phyloP scores from a whole-genome alignment of 2,797 vertebrate genomes.

The Hydrocynus forskahlii region DNA sequence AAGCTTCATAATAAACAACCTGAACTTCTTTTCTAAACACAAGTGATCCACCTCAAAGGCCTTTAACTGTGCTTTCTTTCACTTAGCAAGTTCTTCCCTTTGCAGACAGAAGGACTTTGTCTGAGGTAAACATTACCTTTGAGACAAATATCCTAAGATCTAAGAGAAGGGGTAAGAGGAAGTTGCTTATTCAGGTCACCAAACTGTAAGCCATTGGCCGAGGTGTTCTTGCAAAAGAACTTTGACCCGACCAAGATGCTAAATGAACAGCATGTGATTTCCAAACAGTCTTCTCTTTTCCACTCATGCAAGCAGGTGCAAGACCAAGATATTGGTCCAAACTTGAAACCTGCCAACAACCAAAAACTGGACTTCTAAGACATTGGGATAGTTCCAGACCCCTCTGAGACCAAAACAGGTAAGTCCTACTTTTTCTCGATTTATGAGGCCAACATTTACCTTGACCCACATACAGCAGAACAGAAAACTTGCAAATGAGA shows the following conservation, averaged over 20 bases:
- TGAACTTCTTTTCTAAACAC: neutral
- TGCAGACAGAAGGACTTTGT: neutral
- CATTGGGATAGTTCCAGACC: neutral
- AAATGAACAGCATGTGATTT: constrained; percentile 46
- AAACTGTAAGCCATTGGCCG: constrained; percentile 28
- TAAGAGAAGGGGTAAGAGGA: constrained; percentile 41
- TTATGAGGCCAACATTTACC: neutral
- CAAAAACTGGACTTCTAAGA: constrained; percentile 1
- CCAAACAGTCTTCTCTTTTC: constrained; percentile 6
- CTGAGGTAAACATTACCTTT: constrained; percentile 11
- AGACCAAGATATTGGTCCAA: neutral
- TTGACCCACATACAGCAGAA: too few relatives aligned
- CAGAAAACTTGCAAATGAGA: too few relatives aligned
- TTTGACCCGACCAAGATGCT: constrained; percentile 46
- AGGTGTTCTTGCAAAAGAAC: constrained; percentile 44
- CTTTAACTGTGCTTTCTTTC: neutral
- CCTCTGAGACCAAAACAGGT: constrained; percentile 19
- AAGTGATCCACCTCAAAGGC: neutral
- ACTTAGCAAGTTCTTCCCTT: neutral
- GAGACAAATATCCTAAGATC: neutral
- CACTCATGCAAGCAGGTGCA: constrained; percentile 11
- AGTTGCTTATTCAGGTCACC: constrained; percentile 41
- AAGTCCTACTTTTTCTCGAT: constrained; percentile 20
- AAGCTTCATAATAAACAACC: constrained; percentile 14
- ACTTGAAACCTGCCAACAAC: constrained; percentile 1